Conservation (phyloP, 2,797 vertebrate species). For the Sarcoramphus papa region DNA sequence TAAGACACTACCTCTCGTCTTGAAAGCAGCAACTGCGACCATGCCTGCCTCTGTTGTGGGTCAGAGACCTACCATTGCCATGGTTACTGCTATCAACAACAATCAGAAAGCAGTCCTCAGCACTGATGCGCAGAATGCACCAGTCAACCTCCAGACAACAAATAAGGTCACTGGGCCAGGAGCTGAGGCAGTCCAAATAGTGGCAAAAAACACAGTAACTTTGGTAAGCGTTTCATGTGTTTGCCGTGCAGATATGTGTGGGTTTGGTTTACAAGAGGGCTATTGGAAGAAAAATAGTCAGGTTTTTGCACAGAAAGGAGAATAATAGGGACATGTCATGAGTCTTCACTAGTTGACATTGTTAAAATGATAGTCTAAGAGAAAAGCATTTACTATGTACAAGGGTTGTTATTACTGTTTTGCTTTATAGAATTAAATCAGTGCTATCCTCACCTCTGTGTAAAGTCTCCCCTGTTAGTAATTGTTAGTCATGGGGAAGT, state of each 20-base stretch:
- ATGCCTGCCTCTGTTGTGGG: conserved; percentile 88
- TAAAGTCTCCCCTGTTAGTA: background rate
- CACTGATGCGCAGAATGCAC: conserved; percentile 87
- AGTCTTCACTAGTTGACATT: background rate
- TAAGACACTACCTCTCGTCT: conserved; percentile 98
- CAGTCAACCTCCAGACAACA: conserved; percentile 95
- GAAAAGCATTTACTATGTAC: background rate
- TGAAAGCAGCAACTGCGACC: conserved; percentile 93
- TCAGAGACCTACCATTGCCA: conserved; percentile 90
- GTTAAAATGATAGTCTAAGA: background rate
- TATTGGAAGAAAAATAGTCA: background rate
- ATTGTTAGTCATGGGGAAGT: background rate
- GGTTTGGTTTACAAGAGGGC: background rate
- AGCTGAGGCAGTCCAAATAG: conserved; percentile 87
- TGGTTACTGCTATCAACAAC: conserved; percentile 95
- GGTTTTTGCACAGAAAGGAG: background rate
- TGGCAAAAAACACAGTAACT: conserved; percentile 87
- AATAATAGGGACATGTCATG: background rate
- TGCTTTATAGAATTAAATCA: background rate
- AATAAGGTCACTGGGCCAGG: conserved; percentile 89
- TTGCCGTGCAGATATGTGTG: background rate
- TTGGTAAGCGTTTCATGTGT: conserved; percentile 72
- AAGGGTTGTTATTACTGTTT: background rate
- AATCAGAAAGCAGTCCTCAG: conserved; percentile 85
- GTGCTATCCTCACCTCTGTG: background rate